Conservation (phyloP, 2,113 vertebrate species). For the Aegotheles bennettii region DNA sequence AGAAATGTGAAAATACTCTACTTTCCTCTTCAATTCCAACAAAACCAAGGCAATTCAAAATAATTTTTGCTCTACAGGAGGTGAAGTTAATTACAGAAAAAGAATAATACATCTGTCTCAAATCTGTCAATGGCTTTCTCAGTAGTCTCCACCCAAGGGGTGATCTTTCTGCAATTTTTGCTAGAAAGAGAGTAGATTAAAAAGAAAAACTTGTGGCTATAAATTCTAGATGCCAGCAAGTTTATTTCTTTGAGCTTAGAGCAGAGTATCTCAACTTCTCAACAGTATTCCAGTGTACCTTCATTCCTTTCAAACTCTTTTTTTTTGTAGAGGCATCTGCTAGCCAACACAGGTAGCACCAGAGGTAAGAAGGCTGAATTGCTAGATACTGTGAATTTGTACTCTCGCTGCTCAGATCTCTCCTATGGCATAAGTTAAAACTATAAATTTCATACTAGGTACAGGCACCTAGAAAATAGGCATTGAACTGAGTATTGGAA, state of each 20-base stretch:
- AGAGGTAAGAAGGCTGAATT: neutral
- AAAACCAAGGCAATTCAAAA: conserved; percentile 41
- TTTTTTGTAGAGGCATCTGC: neutral
- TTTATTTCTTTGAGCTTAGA: neutral
- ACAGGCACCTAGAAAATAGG: neutral
- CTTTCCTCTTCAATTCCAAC: conserved; percentile 25
- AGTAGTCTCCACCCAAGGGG: neutral
- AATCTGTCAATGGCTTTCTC: neutral
- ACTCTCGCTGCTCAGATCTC: neutral
- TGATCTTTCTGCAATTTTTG: neutral
- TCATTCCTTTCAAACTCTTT: rapidly evolving
- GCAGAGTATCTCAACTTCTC: neutral
- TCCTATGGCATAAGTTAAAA: neutral
- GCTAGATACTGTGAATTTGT: neutral
- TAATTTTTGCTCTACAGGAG: neutral
- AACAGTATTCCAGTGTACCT: rapidly evolving
- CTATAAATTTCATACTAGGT: neutral
- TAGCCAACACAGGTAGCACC: neutral
- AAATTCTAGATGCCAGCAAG: neutral
- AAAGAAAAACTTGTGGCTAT: neutral
- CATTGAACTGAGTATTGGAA: neutral
- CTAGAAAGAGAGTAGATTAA: neutral
- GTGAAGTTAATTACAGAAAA: neutral
- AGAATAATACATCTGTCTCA: neutral
- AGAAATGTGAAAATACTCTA: conserved; percentile 35